Evolutionary conservation across 2,888 invertebrate genomes (phyloP).

Genomic region (Willowsia nigromaculata): DNA sequence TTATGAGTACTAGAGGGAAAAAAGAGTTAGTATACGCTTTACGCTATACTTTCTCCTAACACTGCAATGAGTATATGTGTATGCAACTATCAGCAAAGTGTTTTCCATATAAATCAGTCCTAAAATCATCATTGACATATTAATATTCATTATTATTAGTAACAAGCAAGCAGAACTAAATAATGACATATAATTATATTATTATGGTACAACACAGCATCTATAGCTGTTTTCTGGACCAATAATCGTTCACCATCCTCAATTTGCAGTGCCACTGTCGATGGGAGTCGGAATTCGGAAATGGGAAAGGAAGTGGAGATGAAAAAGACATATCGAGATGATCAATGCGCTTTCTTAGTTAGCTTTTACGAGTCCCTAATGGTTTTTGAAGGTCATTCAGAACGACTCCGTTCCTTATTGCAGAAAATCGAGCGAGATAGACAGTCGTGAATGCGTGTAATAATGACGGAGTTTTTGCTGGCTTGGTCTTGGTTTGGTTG

Average conservation of each 20-base stretch:
- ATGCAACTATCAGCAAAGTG: too few species aligned
- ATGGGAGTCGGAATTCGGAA: neutral
- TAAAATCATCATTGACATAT: too few species aligned
- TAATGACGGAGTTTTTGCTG: neutral
- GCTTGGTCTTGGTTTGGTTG: neutral
- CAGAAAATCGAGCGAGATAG: neutral
- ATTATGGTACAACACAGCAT: too few species aligned
- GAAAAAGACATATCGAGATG: neutral
- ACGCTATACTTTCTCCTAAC: too few species aligned
- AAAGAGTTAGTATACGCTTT: too few species aligned
- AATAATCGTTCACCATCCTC: too few species aligned
- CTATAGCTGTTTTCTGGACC: neutral
- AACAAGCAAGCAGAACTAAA: too few species aligned
- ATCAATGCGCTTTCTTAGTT: neutral
- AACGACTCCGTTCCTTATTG: neutral
- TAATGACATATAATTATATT: too few species aligned
- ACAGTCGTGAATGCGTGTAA: neutral
- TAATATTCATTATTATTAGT: too few species aligned
- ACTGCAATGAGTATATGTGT: too few species aligned
- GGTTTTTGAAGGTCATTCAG: conserved; percentile 26
- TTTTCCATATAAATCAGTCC: too few species aligned
- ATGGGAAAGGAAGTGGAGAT: neutral
- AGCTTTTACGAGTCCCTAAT: neutral
- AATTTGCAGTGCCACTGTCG: neutral
- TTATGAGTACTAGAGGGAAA: too few species aligned